A percentile compares a stretch with the other conserved stretches of the same genome.
phyloP scores from a whole-genome alignment of 2,888 invertebrate genomes.

The Dicyrtomina minuta region DNA sequence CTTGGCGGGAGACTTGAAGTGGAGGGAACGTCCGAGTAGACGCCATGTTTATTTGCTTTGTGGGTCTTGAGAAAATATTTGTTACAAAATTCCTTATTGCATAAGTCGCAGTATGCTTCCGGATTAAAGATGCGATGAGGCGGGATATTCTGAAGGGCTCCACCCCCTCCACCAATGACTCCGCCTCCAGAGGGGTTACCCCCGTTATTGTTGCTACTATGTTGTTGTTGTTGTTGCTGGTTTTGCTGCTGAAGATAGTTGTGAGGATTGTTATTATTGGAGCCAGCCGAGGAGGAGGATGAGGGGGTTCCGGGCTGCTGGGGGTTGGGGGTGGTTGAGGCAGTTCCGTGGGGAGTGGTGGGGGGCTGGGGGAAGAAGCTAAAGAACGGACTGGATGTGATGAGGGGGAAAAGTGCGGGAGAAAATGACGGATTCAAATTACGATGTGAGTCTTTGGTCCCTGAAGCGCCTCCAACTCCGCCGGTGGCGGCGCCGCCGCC shows the following conservation, averaged over 20 bases:
- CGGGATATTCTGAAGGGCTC: conserved; percentile 41
- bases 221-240: conserved; percentile 21
- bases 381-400: conserved; percentile 48
- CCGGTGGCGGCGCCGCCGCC: no score
- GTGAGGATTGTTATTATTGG: conserved; percentile 34
- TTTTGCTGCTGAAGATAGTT: conserved; percentile 9
- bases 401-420: conserved; percentile 48
- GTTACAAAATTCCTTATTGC: conserved; percentile 98
- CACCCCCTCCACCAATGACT: neutral
- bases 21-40: conserved; percentile 66
- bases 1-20: conserved; percentile 17
- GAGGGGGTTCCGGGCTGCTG: conserved; percentile 25
- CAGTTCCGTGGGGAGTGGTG: conserved; percentile 35
- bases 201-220: conserved; percentile 3
- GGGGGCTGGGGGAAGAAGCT: conserved; percentile 35
- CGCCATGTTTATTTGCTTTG: conserved; percentile 95
- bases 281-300: conserved; percentile 45
- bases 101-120: conserved; percentile 94
- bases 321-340: conserved; percentile 20
- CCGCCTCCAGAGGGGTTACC: no score
- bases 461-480: no score
- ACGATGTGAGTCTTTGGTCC: conserved; percentile 48
- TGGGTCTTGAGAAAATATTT: conserved; percentile 98
- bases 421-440: conserved; percentile 46
- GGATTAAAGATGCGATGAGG: conserved; percentile 81